Evolutionary conservation across 2,113 vertebrate species (phyloP), one percentile per base, ranked within the genome.

Genomic region (Tor tambroides): DNA sequence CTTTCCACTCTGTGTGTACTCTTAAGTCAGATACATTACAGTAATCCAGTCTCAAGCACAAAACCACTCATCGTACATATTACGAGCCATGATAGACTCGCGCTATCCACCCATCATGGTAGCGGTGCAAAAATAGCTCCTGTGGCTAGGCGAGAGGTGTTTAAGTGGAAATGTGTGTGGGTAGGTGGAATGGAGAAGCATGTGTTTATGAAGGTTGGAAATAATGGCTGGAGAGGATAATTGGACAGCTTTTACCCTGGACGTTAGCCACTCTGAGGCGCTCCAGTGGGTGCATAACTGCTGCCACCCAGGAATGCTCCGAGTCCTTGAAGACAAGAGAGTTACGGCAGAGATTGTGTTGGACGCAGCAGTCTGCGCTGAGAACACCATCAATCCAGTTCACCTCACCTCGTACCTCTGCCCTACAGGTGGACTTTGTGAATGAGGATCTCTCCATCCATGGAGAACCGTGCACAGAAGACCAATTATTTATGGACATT

Each of bases 181-280:
- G 85, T 82, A 83, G 83, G 69, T 21, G 26, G 79, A 85, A 78
- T 54, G 85, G 86, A 63, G 23, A 10, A 82, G 77, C 75, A 56
- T 83, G 78, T 85, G 83, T 90, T 88, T 85, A 88, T 87, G 86
- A 67, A 74, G 75, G 43, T 72, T 86, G 84, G 79, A 86, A 88
- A 88, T 90, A 84, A 88, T 82, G 87, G 69, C 74, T 79, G 75
- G 69, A 84, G 65, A 86, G 80, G 82, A 86, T 90, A 90, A 90
- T 90, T 90, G 86, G 89, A 84, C 38, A 32, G 56, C 46, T 76
- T 85, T 87, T 88, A 86, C 80, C 28, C 85, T 35, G 80, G 83
- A 69, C n/a, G 21, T 85, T 83, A 87, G 83, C 85, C 63, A 43
- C 46, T 87, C 41, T 19, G 80, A 89, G 85, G 67, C 82, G 77